Conservation (phyloP, 2,797 vertebrate genomes). For the Amphiprion clarkii region DNA sequence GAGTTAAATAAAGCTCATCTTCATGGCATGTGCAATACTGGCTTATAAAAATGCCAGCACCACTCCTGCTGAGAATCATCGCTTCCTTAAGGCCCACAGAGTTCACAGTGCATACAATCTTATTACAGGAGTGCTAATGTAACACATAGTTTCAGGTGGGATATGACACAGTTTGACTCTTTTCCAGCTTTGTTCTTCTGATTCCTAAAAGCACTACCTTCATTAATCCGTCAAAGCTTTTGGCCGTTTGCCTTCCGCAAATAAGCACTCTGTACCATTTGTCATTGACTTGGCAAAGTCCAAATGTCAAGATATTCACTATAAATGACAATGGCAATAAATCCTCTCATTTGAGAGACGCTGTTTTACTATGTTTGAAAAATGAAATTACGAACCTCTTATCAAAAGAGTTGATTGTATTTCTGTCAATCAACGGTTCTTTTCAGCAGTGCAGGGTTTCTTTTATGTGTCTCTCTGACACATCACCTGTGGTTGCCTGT, state of each 20-base stretch:
- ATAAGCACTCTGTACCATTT: slow-evolving; percentile 5
- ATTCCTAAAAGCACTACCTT: slow-evolving; percentile 3
- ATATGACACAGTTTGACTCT: background rate
- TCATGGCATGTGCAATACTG: background rate
- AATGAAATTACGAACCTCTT: background rate
- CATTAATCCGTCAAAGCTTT: slow-evolving; percentile 11
- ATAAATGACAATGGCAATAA: background rate
- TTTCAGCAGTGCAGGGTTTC: background rate
- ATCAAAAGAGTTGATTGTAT: background rate
- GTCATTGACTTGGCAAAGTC: background rate
- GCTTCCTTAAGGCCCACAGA: background rate
- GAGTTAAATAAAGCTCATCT: background rate
- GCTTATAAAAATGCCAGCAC: too few relatives aligned
- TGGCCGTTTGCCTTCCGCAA: background rate
- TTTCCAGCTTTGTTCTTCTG: slow-evolving; percentile 2
- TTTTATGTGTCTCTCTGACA: background rate
- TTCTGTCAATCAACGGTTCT: too few relatives aligned
- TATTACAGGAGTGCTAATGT: background rate
- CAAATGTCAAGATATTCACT: background rate
- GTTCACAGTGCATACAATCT: background rate
- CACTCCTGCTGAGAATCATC: background rate
- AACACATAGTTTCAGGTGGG: background rate
- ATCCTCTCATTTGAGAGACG: background rate
- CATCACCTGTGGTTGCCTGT: background rate
- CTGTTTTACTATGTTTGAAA: background rate